Conservation (phyloP, 1,140 invertebrate genomes). For the Zophobas morio region DNA sequence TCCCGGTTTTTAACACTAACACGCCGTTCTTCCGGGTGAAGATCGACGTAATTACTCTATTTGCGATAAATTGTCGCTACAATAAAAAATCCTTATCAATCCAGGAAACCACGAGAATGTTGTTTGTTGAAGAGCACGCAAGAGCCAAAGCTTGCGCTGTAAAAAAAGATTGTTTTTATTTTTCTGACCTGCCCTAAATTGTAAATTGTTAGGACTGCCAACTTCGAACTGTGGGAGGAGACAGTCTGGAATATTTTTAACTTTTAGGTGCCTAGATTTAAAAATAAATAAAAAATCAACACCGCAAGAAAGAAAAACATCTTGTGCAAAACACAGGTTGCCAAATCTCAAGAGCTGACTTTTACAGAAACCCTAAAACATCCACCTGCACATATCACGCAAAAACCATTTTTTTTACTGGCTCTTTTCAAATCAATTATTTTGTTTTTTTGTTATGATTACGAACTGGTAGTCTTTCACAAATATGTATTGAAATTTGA, state of each 20-base stretch:
- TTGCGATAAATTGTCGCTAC: not conserved
- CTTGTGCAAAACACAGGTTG: conserved; percentile 21
- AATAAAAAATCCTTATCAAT: not conserved
- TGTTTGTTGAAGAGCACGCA: not conserved
- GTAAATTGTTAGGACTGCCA: conserved; percentile 52
- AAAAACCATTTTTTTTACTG: too few relatives aligned
- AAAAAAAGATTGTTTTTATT: conserved; percentile 34
- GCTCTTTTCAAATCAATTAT: too few relatives aligned
- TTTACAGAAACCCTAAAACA: too few relatives aligned
- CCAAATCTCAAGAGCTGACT: not conserved
- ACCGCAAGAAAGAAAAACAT: conserved; percentile 30
- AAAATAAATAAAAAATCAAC: conserved; percentile 53
- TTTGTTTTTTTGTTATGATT: too few relatives aligned
- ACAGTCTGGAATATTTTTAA: conserved; percentile 35
- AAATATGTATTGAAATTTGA: too few relatives aligned
- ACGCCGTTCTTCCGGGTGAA: not conserved
- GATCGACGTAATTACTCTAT: not conserved
- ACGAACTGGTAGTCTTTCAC: too few relatives aligned
- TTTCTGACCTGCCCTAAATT: conserved; percentile 57
- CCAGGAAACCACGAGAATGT: conserved; percentile 19
- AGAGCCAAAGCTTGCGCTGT: not conserved
- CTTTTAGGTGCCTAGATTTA: conserved; percentile 46
- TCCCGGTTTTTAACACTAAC: not conserved
- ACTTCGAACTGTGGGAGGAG: conserved; percentile 46
- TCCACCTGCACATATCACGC: too few relatives aligned